Evolutionary conservation across 2,113 vertebrate species (phyloP), one percentile per base, ranked within the genome.

Genomic region (Australoheros scitulus): DNA sequence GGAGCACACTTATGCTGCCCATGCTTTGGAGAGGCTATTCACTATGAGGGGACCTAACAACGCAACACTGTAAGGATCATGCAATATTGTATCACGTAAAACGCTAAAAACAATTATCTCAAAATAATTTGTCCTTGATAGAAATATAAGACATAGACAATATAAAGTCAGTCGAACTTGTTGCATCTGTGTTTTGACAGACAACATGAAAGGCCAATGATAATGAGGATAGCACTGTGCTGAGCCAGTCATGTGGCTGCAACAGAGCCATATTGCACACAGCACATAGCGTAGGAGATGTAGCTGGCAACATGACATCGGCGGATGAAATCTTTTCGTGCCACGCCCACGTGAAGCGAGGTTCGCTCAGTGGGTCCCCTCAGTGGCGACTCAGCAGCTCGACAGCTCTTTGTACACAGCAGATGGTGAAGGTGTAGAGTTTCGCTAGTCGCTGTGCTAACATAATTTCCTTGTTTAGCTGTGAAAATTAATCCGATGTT

Each of bases 31-130:
- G 90, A 97, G 98, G 70, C 94, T 99, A 5, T 99, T 99, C 83
- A 99, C 98, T 2, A 99, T 99, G 98, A 97, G 96, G 87, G 98
- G 98, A 6, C 93, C 97, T 64, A 97, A 96, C 91, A 99, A 97
- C 22, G 70, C 96, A 15, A 97, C 97, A 1, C 96, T 97, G 98
- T 99, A 93, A 97, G 94, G 89, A 29, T 80, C 11, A 8, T 15
- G 14, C 43, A 24, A 15, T 55, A 17, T n/a, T 52, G 2, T 29
- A 22, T 68, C 15, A 7, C 18, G 26, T 68, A 7, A 9, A 68
- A 29, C 26, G 43, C 43, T 47, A 41, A 63, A 13, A 22, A 58
- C 13, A 29, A 29, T 24, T 18, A 68, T 68, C 14, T 17, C 43
- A 24, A 68, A 41, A 41, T 41, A 41, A 41, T 11, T 47, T 68